These are phyloP conservation scores for Apteryx owenii DNA, from an alignment of 2,113 vertebrate species.

Conservation along the genomic window DNA sequence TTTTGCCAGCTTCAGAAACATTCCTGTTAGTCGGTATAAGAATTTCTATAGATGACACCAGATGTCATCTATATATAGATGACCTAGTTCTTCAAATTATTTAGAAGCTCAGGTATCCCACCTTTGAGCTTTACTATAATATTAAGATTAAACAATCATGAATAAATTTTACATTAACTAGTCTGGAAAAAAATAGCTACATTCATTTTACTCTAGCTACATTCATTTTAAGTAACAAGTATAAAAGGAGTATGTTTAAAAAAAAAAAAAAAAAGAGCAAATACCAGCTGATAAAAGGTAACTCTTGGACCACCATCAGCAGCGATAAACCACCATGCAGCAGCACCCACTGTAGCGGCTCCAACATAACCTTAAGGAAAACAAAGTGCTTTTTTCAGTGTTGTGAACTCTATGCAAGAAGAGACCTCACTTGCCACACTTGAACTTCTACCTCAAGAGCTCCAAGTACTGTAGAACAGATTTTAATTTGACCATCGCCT, in stretches of 20 bases:
- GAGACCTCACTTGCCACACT: background rate
- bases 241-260: background rate
- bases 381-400: background rate
- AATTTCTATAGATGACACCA: background rate
- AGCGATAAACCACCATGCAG: conserved; percentile 96
- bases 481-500: background rate
- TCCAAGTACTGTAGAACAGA: background rate
- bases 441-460: background rate
- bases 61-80: no score
- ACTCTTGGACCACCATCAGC: conserved; percentile 94
- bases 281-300: conserved; percentile 95
- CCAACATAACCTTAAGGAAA: conserved; percentile 91
- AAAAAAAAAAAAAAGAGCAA: background rate
- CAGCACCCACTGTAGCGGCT: conserved; percentile 95
- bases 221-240: background rate
- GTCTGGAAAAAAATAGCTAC: background rate
- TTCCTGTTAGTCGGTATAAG: background rate
- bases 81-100: background rate
- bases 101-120: background rate
- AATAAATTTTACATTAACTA: background rate
- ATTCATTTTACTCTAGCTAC: background rate
- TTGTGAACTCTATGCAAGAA: background rate
- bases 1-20: background rate
- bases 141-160: background rate
- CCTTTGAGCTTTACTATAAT: background rate